Evolutionary conservation across 2,113 vertebrate genomes (phyloP), one percentile per base, ranked within the genome.

Genomic region (Sitta europaea): DNA sequence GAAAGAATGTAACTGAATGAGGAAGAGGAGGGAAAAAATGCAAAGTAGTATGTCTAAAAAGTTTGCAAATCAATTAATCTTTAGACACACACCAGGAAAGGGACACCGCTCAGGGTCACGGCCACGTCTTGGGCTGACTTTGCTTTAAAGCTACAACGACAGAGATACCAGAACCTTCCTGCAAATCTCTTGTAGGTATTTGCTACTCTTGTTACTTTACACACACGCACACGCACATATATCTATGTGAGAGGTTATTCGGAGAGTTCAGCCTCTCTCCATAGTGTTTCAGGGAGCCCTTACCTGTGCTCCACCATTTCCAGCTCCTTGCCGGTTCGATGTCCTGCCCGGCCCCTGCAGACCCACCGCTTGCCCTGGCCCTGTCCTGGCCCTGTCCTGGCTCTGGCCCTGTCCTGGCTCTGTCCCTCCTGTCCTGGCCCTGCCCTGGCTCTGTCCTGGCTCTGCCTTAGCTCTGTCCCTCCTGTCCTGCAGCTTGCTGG

Each of bases 311-410:
- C 20, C 19, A 14, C 7, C 28, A 10, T 35, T 36, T 9, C 71
- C n/a, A 6, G 2, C 0, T 5, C 58, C 5, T 19, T 0, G 4
- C 58, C 5, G n/a, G n/a, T n/a, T n/a, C n/a, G n/a, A n/a, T 19
- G 19, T 33, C 31, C 35, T 21, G n/a, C n/a, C n/a, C n/a, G 14
- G 14, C 50, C 4, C 40, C n/a, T n/a, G n/a, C n/a, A n/a, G n/a
- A n/a, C n/a, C n/a, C n/a, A n/a, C n/a, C n/a, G n/a, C n/a, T n/a
- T 8, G 31, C 0, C 7, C 45, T 15, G 16, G 25, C 6, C 14
- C 57, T 2, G 3, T 2, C 17, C 3, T 0, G 20, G 54, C 1
- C 9, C n/a, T n/a, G n/a, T n/a, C n/a, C n/a, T n/a, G n/a, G n/a
- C n/a, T n/a, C 48, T 21, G 59, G 4, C 17, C n/a, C 82, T 38